Base-by-base conservation (phyloP, 2,113 vertebrate genomes). In the Poeciliopsis retropinna region DNA sequence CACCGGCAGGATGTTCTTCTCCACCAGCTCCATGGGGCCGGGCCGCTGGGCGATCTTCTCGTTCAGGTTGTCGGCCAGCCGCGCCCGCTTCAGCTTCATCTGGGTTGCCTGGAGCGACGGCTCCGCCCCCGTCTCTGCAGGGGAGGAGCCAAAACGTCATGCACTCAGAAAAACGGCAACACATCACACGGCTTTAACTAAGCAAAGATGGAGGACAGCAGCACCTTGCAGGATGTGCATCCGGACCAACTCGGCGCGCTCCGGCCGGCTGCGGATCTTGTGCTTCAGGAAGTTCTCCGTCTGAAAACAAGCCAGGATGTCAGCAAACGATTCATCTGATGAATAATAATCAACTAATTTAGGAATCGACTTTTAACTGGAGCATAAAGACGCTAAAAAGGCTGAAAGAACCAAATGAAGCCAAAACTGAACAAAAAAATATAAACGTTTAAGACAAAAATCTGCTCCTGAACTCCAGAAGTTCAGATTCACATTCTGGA, bases 141-240 rank as follows among this genome's bases (percentile, higher is more conserved):
- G 2, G 6, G 1, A 17, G 25, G 25, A 64, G 0, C 67, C n/a
- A 47, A 28, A 44, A 67, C 25, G 11, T 47, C 17, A 64, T 22
- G 34, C 11, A 22, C 63, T 19, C 17, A 13, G 10, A 64, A 22
- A 64, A 41, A 15, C 12, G 0, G 34, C 34, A 37, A 37, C 34
- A 10, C 34, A 11, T 37, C 34, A 37, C 34, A 37, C 9, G 10
- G 10, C 34, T 37, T 11, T 32, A 32, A 32, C 12, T 66, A 1
- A 81, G 68, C 44, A 37, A 31, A 28, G 28, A 29, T 13, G 28
- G 4, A 54, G 7, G 44, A 60, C 61, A 17, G 47, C 41, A 51
- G 34, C 90, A 99, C 98, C 98, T 95, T 99, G 97, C 28, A 99
- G 94, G 90, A 99, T 99, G 90, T 99, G 98, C 98, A 99, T 99